Conservation (phyloP, 1,140 invertebrate species). For the Bombus fervidus region DNA sequence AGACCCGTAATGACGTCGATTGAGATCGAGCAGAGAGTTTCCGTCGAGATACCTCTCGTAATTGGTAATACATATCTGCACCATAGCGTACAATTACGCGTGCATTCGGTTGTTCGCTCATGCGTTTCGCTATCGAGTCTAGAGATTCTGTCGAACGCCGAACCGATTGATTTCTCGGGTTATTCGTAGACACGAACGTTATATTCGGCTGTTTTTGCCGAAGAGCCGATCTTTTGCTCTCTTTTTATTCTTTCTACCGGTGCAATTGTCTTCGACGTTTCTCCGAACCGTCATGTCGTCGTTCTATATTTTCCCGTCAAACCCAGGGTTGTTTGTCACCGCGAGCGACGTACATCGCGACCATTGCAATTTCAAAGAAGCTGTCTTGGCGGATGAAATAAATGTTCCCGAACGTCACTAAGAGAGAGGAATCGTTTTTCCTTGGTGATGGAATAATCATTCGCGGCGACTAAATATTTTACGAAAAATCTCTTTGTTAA, state of each 20-base stretch:
- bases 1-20: slow-evolving; percentile 58
- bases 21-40: slow-evolving; percentile 55
- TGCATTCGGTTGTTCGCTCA: slow-evolving; percentile 13
- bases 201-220: neutral
- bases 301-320: neutral
- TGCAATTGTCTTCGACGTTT: neutral
- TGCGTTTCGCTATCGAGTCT: neutral
- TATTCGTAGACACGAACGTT: neutral
- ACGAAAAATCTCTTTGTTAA: neutral
- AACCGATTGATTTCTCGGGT: neutral
- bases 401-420: neutral
- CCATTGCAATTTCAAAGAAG: neutral
- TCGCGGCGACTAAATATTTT: neutral
- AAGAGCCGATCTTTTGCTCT: neutral
- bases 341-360: neutral
- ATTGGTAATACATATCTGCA: slow-evolving; percentile 37
- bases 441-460: neutral
- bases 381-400: neutral
- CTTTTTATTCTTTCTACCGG: neutral
- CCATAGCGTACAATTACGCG: slow-evolving; percentile 28
- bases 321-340: neutral
- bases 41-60: slow-evolving; percentile 46
- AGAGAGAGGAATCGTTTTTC: neutral
- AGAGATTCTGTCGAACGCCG: neutral
- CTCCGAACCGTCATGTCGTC: neutral